Base-by-base conservation (phyloP, 2,113 vertebrate genomes). In the Channa maculata region DNA sequence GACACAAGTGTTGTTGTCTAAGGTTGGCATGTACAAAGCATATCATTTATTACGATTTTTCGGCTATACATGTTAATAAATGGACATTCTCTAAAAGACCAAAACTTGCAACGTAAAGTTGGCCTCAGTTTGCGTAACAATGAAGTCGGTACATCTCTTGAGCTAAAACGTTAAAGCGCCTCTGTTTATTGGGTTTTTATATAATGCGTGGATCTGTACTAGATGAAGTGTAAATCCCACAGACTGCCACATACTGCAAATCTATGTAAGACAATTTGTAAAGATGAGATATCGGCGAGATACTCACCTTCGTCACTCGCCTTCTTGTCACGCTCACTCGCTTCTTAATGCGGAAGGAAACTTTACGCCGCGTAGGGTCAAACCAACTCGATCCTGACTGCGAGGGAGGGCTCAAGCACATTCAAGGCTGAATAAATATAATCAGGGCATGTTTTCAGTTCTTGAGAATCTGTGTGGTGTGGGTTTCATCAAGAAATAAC, bases 281-380 rank as follows among this genome's bases (percentile, higher is more conserved):
- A 24, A 24, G 24, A 24, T 24, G 24, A 24, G 24, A 24, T 24
- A 24, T 24, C 24, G 2, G 15, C 5, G 2, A 3, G 14, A 2
- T 0, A 2, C 90, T 90, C 91, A 94, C 93, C 92, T 89, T 65
- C 33, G 45, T 61, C 57, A 80, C 78, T 45, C 54, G 51, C 79
- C 77, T 83, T 57, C 68, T 45, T 54, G 71, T 80, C 79, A 65
- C 58, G 12, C 65, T 82, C 83, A 41, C 53, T 72, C 64, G 71
- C 61, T 14, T n/a, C 67, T 65, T 62, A 77, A 87, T 50, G 69
- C 90, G 88, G 92, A 92, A 92, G 90, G 62, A 82, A 87, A 81
- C 61, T 84, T 91, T 88, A 87, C 91, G 89, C 83, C 82, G 81
- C 54, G 68, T 13, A 64, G 81, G 91, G 60, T 8, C 43, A 58